A percentile compares a stretch with the other conserved stretches of the same genome.
Evolutionary conservation across 2,113 vertebrate genomes (phyloP).

Genomic region (Myocastor coypus): DNA sequence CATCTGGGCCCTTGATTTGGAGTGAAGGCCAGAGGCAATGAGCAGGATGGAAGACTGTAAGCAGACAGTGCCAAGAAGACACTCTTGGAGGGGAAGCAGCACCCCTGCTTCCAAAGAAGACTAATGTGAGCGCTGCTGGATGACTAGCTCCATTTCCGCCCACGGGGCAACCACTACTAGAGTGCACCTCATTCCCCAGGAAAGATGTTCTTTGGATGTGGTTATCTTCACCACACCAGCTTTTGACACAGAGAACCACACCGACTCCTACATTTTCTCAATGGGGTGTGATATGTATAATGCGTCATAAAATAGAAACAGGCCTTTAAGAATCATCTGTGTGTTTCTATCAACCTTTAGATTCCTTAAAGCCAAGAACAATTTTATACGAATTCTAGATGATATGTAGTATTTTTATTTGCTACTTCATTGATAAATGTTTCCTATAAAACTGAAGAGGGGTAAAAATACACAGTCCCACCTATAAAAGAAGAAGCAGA

Average conservation of each 20-base stretch:
- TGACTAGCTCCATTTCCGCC: not conserved
- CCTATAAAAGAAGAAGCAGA: constrained; percentile 71
- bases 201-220: not conserved
- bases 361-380: constrained; percentile 62
- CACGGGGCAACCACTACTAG: not conserved
- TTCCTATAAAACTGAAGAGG: constrained; percentile 76
- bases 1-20: not conserved
- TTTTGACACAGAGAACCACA: constrained; percentile 41
- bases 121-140: not conserved
- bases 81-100: not conserved
- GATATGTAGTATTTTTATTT: constrained; percentile 78
- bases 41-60: not conserved
- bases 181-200: not conserved
- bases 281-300: constrained; percentile 62
- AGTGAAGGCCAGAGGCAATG: not conserved
- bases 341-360: constrained; percentile 76
- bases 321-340: constrained; percentile 70
- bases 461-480: constrained; percentile 62
- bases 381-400: constrained; percentile 71
- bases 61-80: not conserved
- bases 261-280: constrained; percentile 62
- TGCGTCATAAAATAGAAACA: constrained; percentile 77
- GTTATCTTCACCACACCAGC: not conserved
- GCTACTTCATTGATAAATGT: constrained; percentile 74
- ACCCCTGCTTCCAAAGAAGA: not conserved